Conservation (phyloP, 2,888 invertebrate species). For the Ophonus ardosiacus region DNA sequence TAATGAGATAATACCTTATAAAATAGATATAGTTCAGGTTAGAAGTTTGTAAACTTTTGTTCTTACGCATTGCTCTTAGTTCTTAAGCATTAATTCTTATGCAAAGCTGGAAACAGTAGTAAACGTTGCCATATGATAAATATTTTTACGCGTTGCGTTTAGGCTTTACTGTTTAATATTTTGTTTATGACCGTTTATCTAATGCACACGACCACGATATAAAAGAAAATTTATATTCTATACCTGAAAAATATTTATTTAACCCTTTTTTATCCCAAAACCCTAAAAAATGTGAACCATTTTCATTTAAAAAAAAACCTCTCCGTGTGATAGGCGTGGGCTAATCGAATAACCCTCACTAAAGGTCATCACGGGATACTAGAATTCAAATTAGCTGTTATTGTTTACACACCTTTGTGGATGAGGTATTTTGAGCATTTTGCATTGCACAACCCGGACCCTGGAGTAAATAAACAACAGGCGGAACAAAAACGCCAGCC, state of each 20-base stretch:
- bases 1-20: too few species aligned
- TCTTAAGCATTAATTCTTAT: too few species aligned
- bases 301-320: background rate
- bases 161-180: too few species aligned
- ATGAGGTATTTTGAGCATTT: slow-evolving; percentile 6
- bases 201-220: too few species aligned
- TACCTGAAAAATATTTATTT: background rate
- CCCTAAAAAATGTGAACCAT: background rate
- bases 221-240: too few species aligned
- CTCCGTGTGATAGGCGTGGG: background rate
- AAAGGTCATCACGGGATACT: background rate
- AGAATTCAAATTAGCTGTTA: slow-evolving; percentile 31
- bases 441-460: slow-evolving; percentile 21
- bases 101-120: too few species aligned
- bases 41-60: too few species aligned
- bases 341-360: background rate
- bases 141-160: too few species aligned
- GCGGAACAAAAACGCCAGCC: slow-evolving; percentile 35
- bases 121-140: too few species aligned
- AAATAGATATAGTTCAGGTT: too few species aligned
- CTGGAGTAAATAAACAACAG: slow-evolving; percentile 23
- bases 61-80: too few species aligned
- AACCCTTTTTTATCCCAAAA: background rate
- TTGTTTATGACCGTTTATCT: too few species aligned
- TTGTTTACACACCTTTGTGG: slow-evolving; percentile 28